phyloP scores from a whole-genome alignment of 2,113 vertebrate species.

The Leucopsar rothschildi region DNA sequence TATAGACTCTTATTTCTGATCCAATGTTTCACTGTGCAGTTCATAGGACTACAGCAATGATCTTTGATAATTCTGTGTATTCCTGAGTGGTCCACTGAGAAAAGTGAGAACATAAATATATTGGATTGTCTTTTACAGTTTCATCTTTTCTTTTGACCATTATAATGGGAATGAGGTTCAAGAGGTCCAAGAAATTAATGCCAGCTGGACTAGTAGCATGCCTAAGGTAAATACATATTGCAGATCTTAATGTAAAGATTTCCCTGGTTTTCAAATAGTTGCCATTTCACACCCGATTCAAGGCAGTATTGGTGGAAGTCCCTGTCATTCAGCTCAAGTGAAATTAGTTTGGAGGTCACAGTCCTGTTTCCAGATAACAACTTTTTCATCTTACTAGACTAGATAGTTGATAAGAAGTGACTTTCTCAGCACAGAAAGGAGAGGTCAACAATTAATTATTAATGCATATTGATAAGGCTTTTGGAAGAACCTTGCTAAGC shows the following conservation, averaged over 20 bases:
- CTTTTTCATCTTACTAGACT: neutral
- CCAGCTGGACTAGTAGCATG: constrained; percentile 86
- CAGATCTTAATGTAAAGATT: neutral
- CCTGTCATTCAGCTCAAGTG: neutral
- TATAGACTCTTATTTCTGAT: neutral
- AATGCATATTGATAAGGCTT: neutral
- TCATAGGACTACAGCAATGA: neutral
- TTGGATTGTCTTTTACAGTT: constrained; percentile 72
- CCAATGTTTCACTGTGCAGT: neutral
- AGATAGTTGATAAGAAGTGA: neutral
- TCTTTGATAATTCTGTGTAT: neutral
- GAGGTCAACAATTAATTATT: neutral
- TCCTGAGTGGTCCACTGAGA: neutral
- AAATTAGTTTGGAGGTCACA: neutral
- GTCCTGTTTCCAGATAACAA: neutral
- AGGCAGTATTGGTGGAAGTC: neutral
- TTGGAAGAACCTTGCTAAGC: neutral
- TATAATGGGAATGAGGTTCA: constrained; percentile 92
- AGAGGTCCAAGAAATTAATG: constrained; percentile 88
- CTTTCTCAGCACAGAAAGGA: neutral
- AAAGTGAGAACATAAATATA: neutral
- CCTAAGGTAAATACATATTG: constrained; percentile 78
- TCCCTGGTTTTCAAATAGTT: neutral
- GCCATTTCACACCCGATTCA: neutral
- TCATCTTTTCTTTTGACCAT: constrained; percentile 80